Percentiles rank a stretch among this genome's conserved stretches.
Evolutionary conservation across 1,140 invertebrate genomes (phyloP).

Genomic region (Prorops nasuta): DNA sequence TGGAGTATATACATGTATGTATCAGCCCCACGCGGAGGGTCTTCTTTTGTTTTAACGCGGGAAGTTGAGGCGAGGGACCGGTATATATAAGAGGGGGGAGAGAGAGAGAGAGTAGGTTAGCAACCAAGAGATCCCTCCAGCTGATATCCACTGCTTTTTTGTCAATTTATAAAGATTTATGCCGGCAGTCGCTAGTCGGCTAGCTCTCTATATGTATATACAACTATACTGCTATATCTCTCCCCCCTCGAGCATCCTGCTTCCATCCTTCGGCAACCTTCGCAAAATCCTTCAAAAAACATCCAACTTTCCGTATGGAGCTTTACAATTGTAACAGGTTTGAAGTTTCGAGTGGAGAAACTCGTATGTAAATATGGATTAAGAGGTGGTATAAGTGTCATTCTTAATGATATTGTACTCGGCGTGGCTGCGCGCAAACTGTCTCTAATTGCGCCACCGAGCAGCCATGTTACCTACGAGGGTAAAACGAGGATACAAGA

Average conservation of each 20-base stretch:
- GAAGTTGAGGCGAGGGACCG: constrained; percentile 15
- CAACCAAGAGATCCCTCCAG: constrained; percentile 37
- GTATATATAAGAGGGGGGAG: neutral
- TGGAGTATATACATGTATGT: too few relatives aligned
- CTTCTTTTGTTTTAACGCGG: constrained; percentile 42
- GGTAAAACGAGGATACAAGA: constrained; percentile 40
- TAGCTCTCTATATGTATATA: too few relatives aligned
- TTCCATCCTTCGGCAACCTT: too few relatives aligned
- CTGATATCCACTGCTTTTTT: constrained; percentile 44
- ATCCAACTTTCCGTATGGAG: too few relatives aligned
- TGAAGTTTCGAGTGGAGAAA: too few relatives aligned
- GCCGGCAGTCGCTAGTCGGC: constrained; percentile 18
- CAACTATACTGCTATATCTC: too few relatives aligned
- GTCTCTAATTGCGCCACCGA: constrained; percentile 51
- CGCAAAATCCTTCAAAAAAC: too few relatives aligned
- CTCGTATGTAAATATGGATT: too few relatives aligned
- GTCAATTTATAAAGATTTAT: constrained; percentile 53
- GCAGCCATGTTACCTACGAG: constrained; percentile 43
- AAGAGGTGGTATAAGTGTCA: constrained; percentile 24
- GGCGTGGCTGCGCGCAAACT: constrained; percentile 44
- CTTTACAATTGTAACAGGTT: too few relatives aligned
- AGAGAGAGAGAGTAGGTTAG: constrained; percentile 28
- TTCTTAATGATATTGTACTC: constrained; percentile 53
- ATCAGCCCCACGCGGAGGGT: too few relatives aligned
- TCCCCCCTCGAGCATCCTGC: too few relatives aligned